phyloP scores from a whole-genome alignment of 2,888 invertebrate species.

The Antitype chi region DNA sequence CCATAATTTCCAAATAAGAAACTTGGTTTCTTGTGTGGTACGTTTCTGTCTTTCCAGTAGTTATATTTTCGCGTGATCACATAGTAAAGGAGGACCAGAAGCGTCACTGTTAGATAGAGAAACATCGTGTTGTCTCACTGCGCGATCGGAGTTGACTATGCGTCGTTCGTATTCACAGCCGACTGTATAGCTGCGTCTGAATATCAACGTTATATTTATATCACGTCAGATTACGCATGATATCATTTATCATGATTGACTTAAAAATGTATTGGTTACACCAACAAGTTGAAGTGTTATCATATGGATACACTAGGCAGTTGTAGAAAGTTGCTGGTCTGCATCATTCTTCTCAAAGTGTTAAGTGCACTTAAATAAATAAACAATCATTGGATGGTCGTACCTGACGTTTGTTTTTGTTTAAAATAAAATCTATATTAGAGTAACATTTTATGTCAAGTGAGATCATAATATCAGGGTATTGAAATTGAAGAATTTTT shows the following conservation, averaged over 20 bases:
- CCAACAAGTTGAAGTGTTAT: too few species aligned
- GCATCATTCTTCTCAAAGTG: too few species aligned
- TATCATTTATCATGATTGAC: neutral
- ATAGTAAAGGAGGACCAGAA: slow-evolving; percentile 19
- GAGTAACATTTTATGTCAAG: too few species aligned
- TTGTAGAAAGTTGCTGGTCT: too few species aligned
- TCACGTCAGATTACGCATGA: neutral
- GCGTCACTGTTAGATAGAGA: slow-evolving; percentile 23
- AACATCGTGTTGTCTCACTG: slow-evolving; percentile 46
- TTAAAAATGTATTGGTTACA: too few species aligned
- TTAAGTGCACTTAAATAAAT: too few species aligned
- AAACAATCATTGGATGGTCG: too few species aligned
- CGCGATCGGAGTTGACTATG: slow-evolving; percentile 19
- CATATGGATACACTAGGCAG: too few species aligned
- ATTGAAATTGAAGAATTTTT: too few species aligned
- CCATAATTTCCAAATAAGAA: slow-evolving; percentile 72
- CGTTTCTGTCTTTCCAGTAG: slow-evolving; percentile 71
- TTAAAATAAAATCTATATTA: too few species aligned
- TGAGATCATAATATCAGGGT: too few species aligned
- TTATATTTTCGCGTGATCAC: slow-evolving; percentile 61
- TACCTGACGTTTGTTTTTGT: too few species aligned
- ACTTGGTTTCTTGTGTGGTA: slow-evolving; percentile 63
- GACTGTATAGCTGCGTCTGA: neutral
- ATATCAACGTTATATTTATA: slow-evolving; percentile 15
- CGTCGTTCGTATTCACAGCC: neutral